Evolutionary conservation across 2,888 invertebrate species (phyloP).

Genomic region (Apocheima hispidaria): DNA sequence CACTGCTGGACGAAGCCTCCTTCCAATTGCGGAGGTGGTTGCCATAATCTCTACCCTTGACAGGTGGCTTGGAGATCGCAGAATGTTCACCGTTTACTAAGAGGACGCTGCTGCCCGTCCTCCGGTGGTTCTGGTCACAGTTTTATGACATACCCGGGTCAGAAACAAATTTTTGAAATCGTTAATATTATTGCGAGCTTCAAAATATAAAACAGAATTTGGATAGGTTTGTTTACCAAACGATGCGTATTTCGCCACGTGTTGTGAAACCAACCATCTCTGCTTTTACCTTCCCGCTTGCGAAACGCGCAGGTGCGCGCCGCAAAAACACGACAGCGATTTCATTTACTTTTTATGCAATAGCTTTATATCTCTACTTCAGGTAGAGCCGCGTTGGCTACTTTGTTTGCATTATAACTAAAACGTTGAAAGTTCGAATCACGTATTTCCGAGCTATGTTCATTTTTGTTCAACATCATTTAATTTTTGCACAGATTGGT

Average conservation of each 20-base stretch:
- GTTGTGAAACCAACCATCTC: constrained; percentile 84
- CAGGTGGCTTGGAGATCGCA: too few species aligned
- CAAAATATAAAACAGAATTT: not conserved
- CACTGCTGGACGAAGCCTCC: too few species aligned
- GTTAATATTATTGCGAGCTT: not conserved
- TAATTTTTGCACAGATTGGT: too few species aligned
- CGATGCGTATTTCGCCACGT: constrained; percentile 66
- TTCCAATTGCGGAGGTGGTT: too few species aligned
- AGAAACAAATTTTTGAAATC: too few species aligned
- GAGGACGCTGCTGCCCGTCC: too few species aligned
- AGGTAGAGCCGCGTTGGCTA: constrained; percentile 25
- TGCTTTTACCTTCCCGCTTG: constrained; percentile 84
- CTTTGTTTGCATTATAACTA: constrained; percentile 9
- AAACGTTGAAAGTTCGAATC: not conserved
- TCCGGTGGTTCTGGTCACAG: too few species aligned
- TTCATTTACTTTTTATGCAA: constrained; percentile 84
- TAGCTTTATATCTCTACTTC: constrained; percentile 58
- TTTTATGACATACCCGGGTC: too few species aligned
- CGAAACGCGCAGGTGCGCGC: constrained; percentile 87
- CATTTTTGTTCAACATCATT: not conserved
- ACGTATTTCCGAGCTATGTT: too few species aligned
- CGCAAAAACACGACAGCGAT: constrained; percentile 82
- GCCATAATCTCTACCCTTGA: too few species aligned
- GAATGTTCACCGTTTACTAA: too few species aligned
- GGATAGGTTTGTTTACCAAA: constrained; percentile 40